Conservation (phyloP, 2,797 vertebrate genomes). For the Neomorphus geoffroyi region DNA sequence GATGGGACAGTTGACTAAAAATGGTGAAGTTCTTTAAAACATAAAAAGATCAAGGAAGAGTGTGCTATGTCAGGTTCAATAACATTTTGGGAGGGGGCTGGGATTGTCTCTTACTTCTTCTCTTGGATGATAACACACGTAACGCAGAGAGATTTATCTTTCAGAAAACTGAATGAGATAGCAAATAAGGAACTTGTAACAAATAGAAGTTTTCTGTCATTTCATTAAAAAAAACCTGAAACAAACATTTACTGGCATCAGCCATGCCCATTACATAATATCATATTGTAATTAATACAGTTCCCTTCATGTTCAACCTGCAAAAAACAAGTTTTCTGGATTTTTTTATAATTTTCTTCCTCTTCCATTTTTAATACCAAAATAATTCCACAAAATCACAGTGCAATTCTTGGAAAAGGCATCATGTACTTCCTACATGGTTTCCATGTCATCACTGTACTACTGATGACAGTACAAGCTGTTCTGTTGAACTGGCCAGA, state of each 20-base stretch:
- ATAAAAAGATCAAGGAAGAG: not conserved
- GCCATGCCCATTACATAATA: not conserved
- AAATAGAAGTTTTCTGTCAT: not conserved
- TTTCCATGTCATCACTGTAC: not conserved
- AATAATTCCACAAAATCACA: not conserved
- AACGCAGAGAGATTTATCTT: not conserved
- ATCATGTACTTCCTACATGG: not conserved
- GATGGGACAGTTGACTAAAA: not conserved
- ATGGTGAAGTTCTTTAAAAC: not conserved
- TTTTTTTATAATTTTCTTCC: not conserved
- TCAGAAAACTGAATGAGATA: not conserved
- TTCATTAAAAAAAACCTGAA: not conserved
- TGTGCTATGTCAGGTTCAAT: not conserved
- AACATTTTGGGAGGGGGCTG: not conserved
- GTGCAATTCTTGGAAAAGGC: not conserved
- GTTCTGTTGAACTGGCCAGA: not conserved
- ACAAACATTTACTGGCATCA: not conserved
- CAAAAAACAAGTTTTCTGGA: not conserved
- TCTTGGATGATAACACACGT: not conserved
- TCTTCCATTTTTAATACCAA: not conserved
- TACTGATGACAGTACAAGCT: not conserved
- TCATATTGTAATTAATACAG: not conserved
- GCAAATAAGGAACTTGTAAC: not conserved
- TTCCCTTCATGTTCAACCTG: slow-evolving; percentile 31
- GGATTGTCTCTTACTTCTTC: not conserved